A percentile compares a stretch with the other conserved stretches of the same genome.
Conservation (phyloP, 2,888 invertebrate genomes). For the Acrocyrtus sp. region DNA sequence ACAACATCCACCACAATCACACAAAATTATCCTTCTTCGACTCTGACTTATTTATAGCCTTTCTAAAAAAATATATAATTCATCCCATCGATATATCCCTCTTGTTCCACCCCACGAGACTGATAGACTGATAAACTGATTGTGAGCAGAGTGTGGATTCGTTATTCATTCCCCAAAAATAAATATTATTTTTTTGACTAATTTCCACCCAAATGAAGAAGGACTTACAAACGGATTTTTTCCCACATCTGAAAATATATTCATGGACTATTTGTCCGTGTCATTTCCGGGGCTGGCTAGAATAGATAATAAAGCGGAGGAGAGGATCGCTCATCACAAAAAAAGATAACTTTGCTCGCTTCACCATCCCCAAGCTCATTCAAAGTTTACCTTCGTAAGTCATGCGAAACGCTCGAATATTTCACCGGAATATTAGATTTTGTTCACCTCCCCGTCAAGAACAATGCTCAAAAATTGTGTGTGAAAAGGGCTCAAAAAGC, state of each 20-base stretch:
- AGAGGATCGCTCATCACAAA: neutral
- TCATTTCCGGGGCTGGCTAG: conserved; percentile 7
- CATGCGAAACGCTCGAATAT: conserved; percentile 20
- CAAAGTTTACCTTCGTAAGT: conserved; percentile 1
- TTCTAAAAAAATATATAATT: too few relatives aligned
- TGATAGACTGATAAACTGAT: neutral
- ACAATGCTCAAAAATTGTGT: conserved; percentile 12
- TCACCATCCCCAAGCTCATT: neutral
- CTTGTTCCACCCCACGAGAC: conserved; percentile 12
- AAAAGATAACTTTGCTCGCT: neutral
- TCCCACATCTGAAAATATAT: conserved; percentile 18
- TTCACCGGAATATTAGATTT: conserved; percentile 13
- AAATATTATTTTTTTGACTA: conserved; percentile 8
- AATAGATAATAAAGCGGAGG: neutral
- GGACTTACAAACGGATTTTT: conserved; percentile 2
- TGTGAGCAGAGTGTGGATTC: too few relatives aligned
- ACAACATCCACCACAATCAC: too few relatives aligned
- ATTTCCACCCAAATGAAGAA: conserved; percentile 4
- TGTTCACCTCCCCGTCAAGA: conserved; percentile 21
- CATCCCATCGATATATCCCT: too few relatives aligned
- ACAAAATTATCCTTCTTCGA: too few relatives aligned
- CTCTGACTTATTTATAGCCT: too few relatives aligned
- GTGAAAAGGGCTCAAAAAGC: conserved; percentile 34
- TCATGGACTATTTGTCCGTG: neutral
- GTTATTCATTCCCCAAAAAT: neutral